These are phyloP conservation scores for Orchestia grillus DNA, from an alignment of 1,140 invertebrate species.

Conservation along the genomic window DNA sequence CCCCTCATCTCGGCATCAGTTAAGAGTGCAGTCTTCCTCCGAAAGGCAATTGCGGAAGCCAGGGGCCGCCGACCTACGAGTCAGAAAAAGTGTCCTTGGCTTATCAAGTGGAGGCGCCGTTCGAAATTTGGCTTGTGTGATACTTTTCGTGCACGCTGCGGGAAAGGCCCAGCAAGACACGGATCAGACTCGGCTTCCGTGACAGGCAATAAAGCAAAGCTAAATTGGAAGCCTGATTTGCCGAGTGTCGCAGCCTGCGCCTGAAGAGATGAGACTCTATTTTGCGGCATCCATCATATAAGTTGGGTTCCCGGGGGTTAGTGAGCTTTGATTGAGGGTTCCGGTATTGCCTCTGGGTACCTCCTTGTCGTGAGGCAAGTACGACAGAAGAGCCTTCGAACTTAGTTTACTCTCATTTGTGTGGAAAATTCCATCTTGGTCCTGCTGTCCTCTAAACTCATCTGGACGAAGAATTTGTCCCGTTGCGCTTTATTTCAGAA, in stretches of 20 bases:
- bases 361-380: background rate
- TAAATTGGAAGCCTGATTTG: conserved; percentile 52
- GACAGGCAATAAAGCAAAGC: conserved; percentile 54
- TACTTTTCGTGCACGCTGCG: background rate
- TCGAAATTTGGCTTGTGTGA: background rate
- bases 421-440: too few relatives aligned
- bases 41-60: background rate
- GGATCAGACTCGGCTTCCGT: conserved; percentile 13
- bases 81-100: background rate
- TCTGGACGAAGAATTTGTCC: too few relatives aligned
- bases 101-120: background rate
- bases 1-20: background rate
- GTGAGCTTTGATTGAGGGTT: background rate
- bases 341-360: background rate
- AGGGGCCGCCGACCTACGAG: background rate
- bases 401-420: too few relatives aligned
- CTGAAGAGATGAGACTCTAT: conserved; percentile 7
- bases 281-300: background rate
- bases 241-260: background rate
- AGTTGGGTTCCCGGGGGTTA: background rate
- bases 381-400: background rate
- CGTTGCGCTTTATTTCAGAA: too few relatives aligned
- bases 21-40: background rate
- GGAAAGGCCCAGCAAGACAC: background rate
- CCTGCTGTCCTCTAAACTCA: too few relatives aligned